Evolutionary conservation across 92 coral and sea anemone species (phyloP).

Genomic region (Epizoanthus illoricatus): DNA sequence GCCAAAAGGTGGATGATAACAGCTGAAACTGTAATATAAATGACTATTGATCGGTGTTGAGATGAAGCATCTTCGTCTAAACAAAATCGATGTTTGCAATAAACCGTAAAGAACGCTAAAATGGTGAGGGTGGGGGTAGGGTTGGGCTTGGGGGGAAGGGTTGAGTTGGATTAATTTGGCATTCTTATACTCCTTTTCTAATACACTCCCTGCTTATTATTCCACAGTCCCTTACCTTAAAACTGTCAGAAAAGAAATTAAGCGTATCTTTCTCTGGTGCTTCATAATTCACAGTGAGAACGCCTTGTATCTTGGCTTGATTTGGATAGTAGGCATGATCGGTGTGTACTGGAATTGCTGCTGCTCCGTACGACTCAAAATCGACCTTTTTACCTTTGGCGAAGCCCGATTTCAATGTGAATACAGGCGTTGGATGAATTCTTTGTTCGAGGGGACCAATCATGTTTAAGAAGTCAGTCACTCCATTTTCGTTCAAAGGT

Average conservation of each 20-base stretch:
- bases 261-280: constrained; percentile 22
- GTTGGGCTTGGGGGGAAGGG: no score
- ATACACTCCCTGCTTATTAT: no score
- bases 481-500: not conserved
- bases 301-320: constrained; percentile 5
- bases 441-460: constrained; percentile 19
- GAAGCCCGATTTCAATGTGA: constrained; percentile 14
- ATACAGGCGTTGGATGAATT: constrained; percentile 19
- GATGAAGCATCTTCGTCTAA: no score
- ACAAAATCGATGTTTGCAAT: no score
- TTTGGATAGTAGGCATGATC: constrained; percentile 17
- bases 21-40: no score
- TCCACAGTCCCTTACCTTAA: not conserved
- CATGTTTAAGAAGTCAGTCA: constrained; percentile 17
- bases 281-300: constrained; percentile 9
- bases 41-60: no score
- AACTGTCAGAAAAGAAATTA: constrained; percentile 30
- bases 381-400: constrained; percentile 25
- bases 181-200: no score
- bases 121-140: no score
- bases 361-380: constrained; percentile 31
- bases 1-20: no score
- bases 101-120: no score
- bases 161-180: no score
- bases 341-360: constrained; percentile 10